phyloP scores from a whole-genome alignment of 2,113 vertebrate genomes.

The Pygathrix nemaeus region DNA sequence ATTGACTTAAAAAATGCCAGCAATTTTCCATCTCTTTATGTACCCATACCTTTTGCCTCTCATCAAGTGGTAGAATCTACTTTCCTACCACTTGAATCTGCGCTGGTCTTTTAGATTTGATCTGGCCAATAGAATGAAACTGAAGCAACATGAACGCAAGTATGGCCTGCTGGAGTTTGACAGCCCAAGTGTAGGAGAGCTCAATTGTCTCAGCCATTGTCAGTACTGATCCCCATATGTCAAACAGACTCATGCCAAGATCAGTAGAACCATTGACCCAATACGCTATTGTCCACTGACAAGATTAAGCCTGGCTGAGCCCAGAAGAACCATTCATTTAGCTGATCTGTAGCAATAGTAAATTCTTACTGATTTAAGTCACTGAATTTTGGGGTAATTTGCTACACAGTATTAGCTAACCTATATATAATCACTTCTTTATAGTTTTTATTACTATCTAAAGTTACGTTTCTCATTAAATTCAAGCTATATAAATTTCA shows the following conservation, averaged over 20 bases:
- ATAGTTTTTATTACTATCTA: background rate
- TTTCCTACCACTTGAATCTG: background rate
- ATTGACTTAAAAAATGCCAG: background rate
- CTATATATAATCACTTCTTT: background rate
- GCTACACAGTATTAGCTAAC: background rate
- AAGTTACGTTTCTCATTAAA: background rate
- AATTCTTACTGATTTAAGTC: background rate
- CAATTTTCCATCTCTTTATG: background rate
- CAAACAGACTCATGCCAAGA: background rate
- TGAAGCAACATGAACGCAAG: background rate
- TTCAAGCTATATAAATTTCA: background rate
- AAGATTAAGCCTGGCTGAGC: background rate
- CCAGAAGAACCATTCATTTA: background rate
- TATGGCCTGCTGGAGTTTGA: background rate
- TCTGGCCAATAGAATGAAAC: background rate
- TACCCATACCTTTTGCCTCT: background rate
- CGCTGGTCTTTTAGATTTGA: background rate
- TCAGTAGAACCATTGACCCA: background rate
- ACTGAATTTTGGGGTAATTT: background rate
- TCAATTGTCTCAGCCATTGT: background rate
- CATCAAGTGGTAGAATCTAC: background rate
- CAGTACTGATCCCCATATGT: background rate
- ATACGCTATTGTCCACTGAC: background rate
- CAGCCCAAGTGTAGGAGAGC: background rate
- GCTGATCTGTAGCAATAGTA: background rate